Base-by-base conservation (phyloP, 2,113 vertebrate species). In the Bagarius yarrelli region DNA sequence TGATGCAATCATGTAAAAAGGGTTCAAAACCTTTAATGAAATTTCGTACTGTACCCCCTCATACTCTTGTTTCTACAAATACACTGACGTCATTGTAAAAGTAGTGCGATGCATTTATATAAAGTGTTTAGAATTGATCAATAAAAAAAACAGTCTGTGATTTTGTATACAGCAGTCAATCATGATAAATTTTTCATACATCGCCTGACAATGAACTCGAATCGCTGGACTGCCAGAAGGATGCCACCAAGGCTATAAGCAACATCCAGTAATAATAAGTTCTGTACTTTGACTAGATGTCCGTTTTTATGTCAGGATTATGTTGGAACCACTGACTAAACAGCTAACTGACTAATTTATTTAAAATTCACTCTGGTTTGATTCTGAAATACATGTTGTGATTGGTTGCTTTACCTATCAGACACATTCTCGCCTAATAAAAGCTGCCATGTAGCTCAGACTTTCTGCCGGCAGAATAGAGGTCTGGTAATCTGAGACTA, bases 131-230 rank as follows among this genome's bases (percentile, higher is more conserved):
- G 44, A 13, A 66, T 9, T 1, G 19, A 21, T 66, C 25, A 36
- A 27, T 3, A 27, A 69, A 71, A 27, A 69, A 73, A 53, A 52
- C 18, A 72, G 8, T 15, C 70, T 21, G 55, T 56, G 53, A 74
- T 74, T 36, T 74, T 74, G 32, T 15, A 56, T 30, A 56, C 55
- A 30, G 14, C 27, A 34, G 71, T 36, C 72, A 57, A 57, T 74
- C 72, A 75, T 40, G 32, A 75, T 75, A n/a, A 75, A 57, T 57
- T 59, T 59, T 59, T 75, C 32, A 75, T 75, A 14, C 55, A 40
- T 57, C 55, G 32, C 30, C 32, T 59, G 32, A 32, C 73, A 75
- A 6, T 40, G 34, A 40, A 59, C 34, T 75, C 73, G n/a, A 75
- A 40, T 25, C 23, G 12, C 32, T 59, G 13, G 32, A 75, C 32